These are phyloP conservation scores for Megalops atlanticus DNA, from an alignment of 2,113 vertebrate genomes.

Conservation along the genomic window DNA sequence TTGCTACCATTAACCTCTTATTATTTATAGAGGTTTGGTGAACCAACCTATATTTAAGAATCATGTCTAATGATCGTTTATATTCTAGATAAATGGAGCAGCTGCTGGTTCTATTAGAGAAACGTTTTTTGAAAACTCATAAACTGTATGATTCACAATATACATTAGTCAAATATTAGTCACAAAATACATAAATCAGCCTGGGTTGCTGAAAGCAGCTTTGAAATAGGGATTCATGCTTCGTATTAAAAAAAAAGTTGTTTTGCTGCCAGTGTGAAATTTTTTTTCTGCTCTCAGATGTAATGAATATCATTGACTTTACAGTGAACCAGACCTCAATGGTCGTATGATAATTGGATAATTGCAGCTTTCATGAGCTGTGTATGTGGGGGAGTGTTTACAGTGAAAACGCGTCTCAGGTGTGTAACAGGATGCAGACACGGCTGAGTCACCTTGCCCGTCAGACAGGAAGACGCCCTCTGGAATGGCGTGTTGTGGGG, in stretches of 20 bases:
- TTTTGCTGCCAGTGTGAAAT: background rate
- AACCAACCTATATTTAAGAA: too few relatives aligned
- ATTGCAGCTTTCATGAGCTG: background rate
- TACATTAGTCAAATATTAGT: background rate
- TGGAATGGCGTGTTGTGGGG: background rate
- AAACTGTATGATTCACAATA: background rate
- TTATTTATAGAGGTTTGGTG: too few relatives aligned
- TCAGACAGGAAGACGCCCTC: background rate
- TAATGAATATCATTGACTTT: background rate
- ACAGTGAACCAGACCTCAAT: background rate
- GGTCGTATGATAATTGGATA: background rate
- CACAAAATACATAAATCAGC: background rate
- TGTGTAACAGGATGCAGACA: background rate
- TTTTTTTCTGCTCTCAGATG: background rate
- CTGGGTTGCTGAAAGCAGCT: background rate
- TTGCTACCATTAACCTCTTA: too few relatives aligned
- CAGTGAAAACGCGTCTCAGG: background rate
- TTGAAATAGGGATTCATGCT: too few relatives aligned
- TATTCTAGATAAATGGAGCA: too few relatives aligned
- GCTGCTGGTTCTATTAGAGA: too few relatives aligned
- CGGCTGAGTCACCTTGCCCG: background rate
- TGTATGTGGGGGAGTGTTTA: background rate
- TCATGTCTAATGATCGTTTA: too few relatives aligned
- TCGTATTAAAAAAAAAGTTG: too few relatives aligned
- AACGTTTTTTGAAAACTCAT: too few relatives aligned